Percentiles rank a stretch among this genome's conserved stretches.
Evolutionary conservation across 2,888 invertebrate species (phyloP).

Genomic region (Aporophyla nigra): DNA sequence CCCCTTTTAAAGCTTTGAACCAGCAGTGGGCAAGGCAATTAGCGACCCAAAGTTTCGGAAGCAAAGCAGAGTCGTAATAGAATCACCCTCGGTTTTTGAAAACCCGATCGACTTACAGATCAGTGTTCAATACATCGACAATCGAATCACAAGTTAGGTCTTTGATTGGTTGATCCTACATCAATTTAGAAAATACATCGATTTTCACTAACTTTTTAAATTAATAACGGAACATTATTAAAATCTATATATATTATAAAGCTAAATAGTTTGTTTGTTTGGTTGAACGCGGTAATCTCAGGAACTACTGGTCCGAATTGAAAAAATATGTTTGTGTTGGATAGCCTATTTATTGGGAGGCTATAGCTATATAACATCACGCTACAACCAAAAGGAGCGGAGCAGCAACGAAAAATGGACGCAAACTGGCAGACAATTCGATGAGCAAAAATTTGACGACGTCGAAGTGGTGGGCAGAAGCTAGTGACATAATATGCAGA

Average conservation of each 20-base stretch:
- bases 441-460: too few relatives aligned
- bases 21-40: conserved; percentile 19
- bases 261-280: too few relatives aligned
- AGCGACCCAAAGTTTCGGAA: not conserved
- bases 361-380: too few relatives aligned
- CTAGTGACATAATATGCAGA: not conserved
- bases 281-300: too few relatives aligned
- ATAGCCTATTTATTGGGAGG: too few relatives aligned
- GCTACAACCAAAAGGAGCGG: too few relatives aligned
- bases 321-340: too few relatives aligned
- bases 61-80: not conserved
- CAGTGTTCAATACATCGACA: not conserved
- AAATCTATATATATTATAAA: not conserved
- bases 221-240: not conserved
- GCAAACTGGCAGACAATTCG: too few relatives aligned
- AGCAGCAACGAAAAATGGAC: too few relatives aligned
- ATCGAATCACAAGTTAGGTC: not conserved
- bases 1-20: conserved; percentile 13
- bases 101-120: not conserved
- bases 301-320: too few relatives aligned
- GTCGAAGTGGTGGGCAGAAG: too few relatives aligned
- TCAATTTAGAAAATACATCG: not conserved
- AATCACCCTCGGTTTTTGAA: not conserved
- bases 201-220: not conserved
- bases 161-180: not conserved